Percentiles rank a stretch among this genome's conserved stretches.
Evolutionary conservation across 2,113 vertebrate genomes (phyloP).

Genomic region (Drymodes brunneopygia): DNA sequence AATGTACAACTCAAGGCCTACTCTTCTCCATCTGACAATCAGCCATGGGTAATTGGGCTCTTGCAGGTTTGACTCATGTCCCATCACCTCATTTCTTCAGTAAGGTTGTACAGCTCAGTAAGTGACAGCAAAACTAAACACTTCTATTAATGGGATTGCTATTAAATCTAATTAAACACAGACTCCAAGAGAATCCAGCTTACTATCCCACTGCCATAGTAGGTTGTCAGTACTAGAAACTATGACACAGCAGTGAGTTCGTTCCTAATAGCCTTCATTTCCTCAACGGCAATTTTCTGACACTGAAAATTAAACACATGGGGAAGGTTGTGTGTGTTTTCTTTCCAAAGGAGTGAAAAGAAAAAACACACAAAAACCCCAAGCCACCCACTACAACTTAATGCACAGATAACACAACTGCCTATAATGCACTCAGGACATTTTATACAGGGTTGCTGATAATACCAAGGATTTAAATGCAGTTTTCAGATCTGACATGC

Average conservation of each 20-base stretch:
- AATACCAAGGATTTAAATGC: neutral
- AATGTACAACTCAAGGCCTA: neutral
- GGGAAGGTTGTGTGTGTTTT: neutral
- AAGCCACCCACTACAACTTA: neutral
- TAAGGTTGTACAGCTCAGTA: neutral
- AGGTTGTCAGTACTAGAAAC: neutral
- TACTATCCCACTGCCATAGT: neutral
- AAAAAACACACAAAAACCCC: neutral
- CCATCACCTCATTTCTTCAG: neutral
- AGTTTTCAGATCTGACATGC: neutral
- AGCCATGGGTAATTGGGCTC: neutral
- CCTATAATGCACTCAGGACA: neutral
- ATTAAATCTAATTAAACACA: slow-evolving; percentile 20
- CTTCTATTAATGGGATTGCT: slow-evolving; percentile 11
- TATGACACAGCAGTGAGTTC: neutral
- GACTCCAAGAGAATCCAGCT: neutral
- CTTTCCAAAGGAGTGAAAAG: neutral
- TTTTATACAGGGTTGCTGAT: neutral
- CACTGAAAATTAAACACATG: neutral
- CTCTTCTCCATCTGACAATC: neutral
- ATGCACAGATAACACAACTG: neutral
- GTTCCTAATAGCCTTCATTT: neutral
- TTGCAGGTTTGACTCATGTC: neutral
- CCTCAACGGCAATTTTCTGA: neutral
- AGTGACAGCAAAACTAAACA: neutral